Base-by-base conservation (phyloP, 2,797 vertebrate species). In the Xyrichtys novacula region DNA sequence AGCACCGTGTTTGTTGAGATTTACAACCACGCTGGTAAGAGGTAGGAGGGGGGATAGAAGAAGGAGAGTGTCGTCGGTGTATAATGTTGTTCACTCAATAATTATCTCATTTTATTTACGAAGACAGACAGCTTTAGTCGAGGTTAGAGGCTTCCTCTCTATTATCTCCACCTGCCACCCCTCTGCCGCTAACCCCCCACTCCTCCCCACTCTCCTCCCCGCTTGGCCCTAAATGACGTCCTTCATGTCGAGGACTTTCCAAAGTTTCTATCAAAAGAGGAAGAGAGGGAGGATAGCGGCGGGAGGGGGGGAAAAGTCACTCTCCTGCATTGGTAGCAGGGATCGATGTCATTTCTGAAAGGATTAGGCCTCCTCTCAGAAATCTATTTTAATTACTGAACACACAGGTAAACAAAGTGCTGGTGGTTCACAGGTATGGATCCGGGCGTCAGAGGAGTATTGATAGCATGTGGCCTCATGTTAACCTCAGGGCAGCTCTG, bases 61-160 rank as follows among this genome's bases (percentile, higher is more conserved):
- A 73, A 74, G 83, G 84, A 84, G 85, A 71, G 88, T 52, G 74
- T 83, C 72, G 88, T 83, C 81, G 73, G 81, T 76, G 84, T 84
- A 76, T 87, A 91, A 88, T 87, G 89, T 85, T 84, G 91, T 88
- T 90, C 90, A 86, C 91, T 92, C 91, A 87, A 92, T 93, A 92
- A 92, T 94, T 93, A 92, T 91, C 92, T 93, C 92, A 93, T 93
- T 92, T 92, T 92, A 92, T 94, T 92, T 92, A 91, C 86, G 87
- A 88, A 91, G 91, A 91, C 86, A 73, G 90, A 90, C 88, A 85
- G 85, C 80, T 90, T 89, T 81, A 82, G 88, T 81, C 52, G 87
- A 84, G 90, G 88, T 91, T 85, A 91, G 89, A 90, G 91, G 86
- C 88, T 76, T 80, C 84, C 84, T 88, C 85, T 87, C 90, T 82